Evolutionary conservation across 2,888 invertebrate species (phyloP).

Genomic region (Alsophila aescularia): DNA sequence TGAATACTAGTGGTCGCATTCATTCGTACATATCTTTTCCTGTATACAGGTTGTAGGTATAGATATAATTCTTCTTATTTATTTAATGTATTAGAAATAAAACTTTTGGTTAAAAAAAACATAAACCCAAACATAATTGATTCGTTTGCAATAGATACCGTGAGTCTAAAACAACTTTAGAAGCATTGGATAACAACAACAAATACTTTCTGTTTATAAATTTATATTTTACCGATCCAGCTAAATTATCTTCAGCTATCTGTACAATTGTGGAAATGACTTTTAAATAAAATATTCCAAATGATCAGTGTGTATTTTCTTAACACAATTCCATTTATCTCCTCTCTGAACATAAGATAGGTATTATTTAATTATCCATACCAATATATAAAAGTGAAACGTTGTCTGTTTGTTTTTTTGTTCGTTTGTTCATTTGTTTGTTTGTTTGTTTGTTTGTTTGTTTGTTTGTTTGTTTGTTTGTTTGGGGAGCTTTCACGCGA

Average conservation of each 20-base stretch:
- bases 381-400: too few species aligned
- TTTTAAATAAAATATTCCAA: slow-evolving; percentile 81
- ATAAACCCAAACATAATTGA: slow-evolving; percentile 48
- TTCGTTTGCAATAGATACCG: slow-evolving; percentile 53
- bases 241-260: slow-evolving; percentile 62
- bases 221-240: slow-evolving; percentile 68
- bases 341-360: too few species aligned
- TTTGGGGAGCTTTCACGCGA: too few species aligned
- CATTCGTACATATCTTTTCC: slow-evolving; percentile 78
- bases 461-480: too few species aligned
- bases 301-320: slow-evolving; percentile 50
- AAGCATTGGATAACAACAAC: slow-evolving; percentile 54
- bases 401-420: too few species aligned
- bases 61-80: slow-evolving; percentile 81
- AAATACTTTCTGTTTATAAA: slow-evolving; percentile 53
- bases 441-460: too few species aligned
- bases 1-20: slow-evolving; percentile 67
- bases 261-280: slow-evolving; percentile 75
- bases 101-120: slow-evolving; percentile 57
- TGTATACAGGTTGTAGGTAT: slow-evolving; percentile 81
- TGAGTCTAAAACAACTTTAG: slow-evolving; percentile 42
- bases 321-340: slow-evolving; percentile 1
- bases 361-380: too few species aligned
- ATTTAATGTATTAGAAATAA: slow-evolving; percentile 80
- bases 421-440: too few species aligned